phyloP scores from a whole-genome alignment of 2,888 invertebrate genomes.

The Panopea generosa region DNA sequence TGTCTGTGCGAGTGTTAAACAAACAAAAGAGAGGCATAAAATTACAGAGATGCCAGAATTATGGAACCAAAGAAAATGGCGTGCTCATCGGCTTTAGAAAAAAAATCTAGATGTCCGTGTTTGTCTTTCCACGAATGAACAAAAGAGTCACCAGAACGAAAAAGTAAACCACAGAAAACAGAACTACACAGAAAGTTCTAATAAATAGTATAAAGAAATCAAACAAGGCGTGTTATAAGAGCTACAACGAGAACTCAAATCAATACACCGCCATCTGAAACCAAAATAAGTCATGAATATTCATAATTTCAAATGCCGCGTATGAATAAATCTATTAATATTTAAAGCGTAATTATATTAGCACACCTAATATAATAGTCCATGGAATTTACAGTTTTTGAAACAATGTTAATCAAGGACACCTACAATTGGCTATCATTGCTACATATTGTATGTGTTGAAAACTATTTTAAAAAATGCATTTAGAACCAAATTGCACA shows the following conservation, averaged over 20 bases:
- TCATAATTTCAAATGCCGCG: conserved; percentile 22
- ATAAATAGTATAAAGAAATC: conserved; percentile 27
- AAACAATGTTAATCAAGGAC: no score
- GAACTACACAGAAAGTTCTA: conserved; percentile 17
- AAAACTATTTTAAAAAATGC: no score
- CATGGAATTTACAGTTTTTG: no score
- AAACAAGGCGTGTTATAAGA: conserved; percentile 40
- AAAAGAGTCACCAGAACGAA: conserved; percentile 6
- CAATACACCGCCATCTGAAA: conserved; percentile 61
- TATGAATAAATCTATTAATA: conserved; percentile 3
- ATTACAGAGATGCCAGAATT: conserved; percentile 1
- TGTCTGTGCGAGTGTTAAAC: background rate
- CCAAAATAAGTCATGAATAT: conserved; percentile 61
- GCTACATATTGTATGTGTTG: no score
- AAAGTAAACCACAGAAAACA: conserved; percentile 12
- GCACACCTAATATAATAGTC: no score
- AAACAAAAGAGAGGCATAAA: conserved; percentile 1
- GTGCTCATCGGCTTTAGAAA: conserved; percentile 37
- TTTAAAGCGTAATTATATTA: no score
- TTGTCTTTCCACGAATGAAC: background rate
- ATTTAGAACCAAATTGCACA: no score
- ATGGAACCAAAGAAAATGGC: conserved; percentile 62
- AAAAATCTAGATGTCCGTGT: background rate
- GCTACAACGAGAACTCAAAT: conserved; percentile 40
- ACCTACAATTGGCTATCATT: no score